These are phyloP conservation scores for Hippocampus comes DNA, from an alignment of 2,113 vertebrate species.

Conservation along the genomic window DNA sequence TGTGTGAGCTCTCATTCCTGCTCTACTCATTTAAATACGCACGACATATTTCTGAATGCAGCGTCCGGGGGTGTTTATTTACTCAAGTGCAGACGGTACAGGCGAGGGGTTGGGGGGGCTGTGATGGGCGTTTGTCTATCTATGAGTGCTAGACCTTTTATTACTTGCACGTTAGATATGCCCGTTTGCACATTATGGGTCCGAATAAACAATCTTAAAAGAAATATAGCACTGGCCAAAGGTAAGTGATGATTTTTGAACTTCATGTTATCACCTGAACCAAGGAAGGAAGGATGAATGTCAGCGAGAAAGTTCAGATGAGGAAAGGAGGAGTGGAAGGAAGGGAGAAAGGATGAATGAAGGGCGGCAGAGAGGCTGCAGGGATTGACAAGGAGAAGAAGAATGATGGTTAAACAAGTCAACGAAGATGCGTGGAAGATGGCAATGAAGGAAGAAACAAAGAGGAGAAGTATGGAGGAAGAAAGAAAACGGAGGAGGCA, in stretches of 20 bases:
- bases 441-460: background rate
- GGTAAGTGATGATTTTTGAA: too few species aligned
- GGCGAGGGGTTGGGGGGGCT: background rate
- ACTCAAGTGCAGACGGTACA: background rate
- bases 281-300: background rate
- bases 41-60: constrained; percentile 11
- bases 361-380: too few species aligned
- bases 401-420: too few species aligned
- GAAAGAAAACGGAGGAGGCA: background rate
- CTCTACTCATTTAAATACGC: constrained; percentile 47
- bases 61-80: background rate
- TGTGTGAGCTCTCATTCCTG: constrained; percentile 34
- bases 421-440: too few species aligned
- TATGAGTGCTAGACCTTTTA: background rate
- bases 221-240: too few species aligned
- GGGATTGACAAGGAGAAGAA: too few species aligned
- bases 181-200: background rate
- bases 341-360: background rate
- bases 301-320: background rate
- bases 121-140: too few species aligned
- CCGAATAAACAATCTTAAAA: background rate
- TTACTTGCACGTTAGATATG: background rate
- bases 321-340: background rate
- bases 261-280: too few species aligned
- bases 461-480: background rate